Evolutionary conservation across 2,797 vertebrate genomes (phyloP).

Genomic region (Ispidina lecontei): DNA sequence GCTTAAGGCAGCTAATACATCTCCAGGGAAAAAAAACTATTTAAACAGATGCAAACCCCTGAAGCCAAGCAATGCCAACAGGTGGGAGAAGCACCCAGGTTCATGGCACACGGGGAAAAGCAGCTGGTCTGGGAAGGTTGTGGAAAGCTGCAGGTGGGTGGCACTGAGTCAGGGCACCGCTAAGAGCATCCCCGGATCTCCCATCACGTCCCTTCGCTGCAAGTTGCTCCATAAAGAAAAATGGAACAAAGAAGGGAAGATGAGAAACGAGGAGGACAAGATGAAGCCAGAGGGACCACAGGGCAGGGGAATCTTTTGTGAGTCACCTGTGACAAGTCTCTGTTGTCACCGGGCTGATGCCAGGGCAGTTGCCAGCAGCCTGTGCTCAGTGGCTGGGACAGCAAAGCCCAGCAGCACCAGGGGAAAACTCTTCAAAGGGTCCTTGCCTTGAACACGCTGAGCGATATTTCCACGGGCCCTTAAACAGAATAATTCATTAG

Average conservation of each 20-base stretch:
- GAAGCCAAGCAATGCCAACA: neutral
- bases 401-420: neutral
- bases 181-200: neutral
- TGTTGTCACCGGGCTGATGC: neutral
- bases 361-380: neutral
- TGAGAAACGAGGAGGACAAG: neutral
- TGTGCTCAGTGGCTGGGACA: neutral
- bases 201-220: rapidly evolving
- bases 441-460: slow-evolving; percentile 11
- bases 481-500: slow-evolving; percentile 83
- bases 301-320: neutral
- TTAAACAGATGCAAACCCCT: neutral
- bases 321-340: neutral
- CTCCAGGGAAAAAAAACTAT: rapidly evolving
- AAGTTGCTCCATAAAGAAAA: rapidly evolving
- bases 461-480: slow-evolving; percentile 61
- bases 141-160: neutral
- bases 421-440: slow-evolving; percentile 45
- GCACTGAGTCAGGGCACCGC: neutral
- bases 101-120: rapidly evolving
- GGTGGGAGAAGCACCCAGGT: neutral
- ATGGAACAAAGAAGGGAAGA: neutral
- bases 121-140: rapidly evolving
- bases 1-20: neutral
- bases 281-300: neutral